A percentile compares a stretch with the other conserved stretches of the same genome.
Conservation (phyloP, 1,140 invertebrate genomes). For the Drosophila ambigua region DNA sequence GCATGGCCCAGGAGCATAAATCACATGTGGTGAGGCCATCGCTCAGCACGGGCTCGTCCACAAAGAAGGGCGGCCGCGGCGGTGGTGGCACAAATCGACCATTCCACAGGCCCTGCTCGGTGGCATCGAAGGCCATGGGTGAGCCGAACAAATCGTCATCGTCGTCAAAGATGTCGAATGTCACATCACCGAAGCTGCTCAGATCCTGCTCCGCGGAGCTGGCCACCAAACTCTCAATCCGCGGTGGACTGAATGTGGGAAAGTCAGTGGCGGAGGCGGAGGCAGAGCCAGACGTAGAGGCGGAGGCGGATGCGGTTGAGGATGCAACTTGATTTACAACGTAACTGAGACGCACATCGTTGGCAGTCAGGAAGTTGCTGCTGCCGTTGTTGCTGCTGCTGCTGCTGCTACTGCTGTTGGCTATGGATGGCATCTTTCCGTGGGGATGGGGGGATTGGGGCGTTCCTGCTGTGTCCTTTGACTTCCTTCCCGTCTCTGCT, state of each 20-base stretch:
- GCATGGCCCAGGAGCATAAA: constrained; percentile 88
- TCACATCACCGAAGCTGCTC: constrained; percentile 75
- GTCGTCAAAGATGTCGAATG: constrained; percentile 84
- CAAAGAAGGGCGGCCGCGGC: constrained; percentile 87
- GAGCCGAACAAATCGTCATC: constrained; percentile 86
- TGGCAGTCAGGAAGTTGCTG: constrained; percentile 58
- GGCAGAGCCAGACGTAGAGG: constrained; percentile 16
- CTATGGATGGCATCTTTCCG: constrained; percentile 75
- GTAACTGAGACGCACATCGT: constrained; percentile 76
- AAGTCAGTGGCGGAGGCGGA: constrained; percentile 26
- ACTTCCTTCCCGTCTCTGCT: constrained; percentile 5
- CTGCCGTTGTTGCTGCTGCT: constrained; percentile 60
- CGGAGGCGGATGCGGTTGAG: constrained; percentile 22
- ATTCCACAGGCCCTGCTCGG: constrained; percentile 87
- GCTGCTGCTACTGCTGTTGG: constrained; percentile 62
- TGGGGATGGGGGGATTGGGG: neutral
- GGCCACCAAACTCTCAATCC: constrained; percentile 76
- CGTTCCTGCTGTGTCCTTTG: constrained; percentile 45
- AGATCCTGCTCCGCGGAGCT: constrained; percentile 76
- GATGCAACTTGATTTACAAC: constrained; percentile 76
- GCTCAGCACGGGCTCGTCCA: constrained; percentile 86
- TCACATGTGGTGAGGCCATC: constrained; percentile 90
- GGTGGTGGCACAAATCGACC: constrained; percentile 88
- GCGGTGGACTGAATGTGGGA: constrained; percentile 72
- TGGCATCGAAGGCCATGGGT: constrained; percentile 86